Percentiles rank a stretch among this genome's conserved stretches.
phyloP scores from a whole-genome alignment of 2,888 invertebrate genomes.

The Tetanocera ferruginea region DNA sequence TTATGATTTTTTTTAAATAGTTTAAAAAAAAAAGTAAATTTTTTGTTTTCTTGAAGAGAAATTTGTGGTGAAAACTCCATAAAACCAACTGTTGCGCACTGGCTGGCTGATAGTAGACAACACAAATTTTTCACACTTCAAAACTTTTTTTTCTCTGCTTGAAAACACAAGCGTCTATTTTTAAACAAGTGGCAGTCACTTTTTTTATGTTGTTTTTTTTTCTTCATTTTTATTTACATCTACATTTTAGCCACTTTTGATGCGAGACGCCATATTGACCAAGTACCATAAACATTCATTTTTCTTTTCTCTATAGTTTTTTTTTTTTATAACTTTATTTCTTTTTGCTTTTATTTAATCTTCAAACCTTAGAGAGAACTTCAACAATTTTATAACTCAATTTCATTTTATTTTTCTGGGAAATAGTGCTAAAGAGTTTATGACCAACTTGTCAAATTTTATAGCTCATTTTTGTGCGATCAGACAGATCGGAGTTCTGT shows the following conservation, averaged over 20 bases:
- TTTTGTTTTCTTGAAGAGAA: no score
- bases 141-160: no score
- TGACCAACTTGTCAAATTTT: slow-evolving; percentile 38
- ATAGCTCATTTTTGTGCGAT: slow-evolving; percentile 23
- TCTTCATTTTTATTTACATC: slow-evolving; percentile 7
- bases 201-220: not conserved
- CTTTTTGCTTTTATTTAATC: not conserved
- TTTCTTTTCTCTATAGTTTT: not conserved
- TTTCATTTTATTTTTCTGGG: slow-evolving; percentile 31
- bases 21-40: no score
- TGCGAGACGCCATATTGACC: slow-evolving; percentile 2
- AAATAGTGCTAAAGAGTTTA: slow-evolving; percentile 37
- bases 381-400: slow-evolving; percentile 31
- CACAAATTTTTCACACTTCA: no score
- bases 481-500: slow-evolving; percentile 1
- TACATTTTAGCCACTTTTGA: not conserved
- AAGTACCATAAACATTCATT: slow-evolving; percentile 14
- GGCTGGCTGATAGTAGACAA: no score
- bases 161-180: not conserved
- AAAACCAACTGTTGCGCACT: no score
- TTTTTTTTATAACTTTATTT: not conserved
- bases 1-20: no score
- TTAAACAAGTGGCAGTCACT: slow-evolving; percentile 8
- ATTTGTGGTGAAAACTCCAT: no score
- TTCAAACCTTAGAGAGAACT: not conserved